A percentile compares a stretch with the other conserved stretches of the same genome.
These are phyloP conservation scores for Spinus olivaceus DNA, from an alignment of 2,797 vertebrate species.

Conservation along the genomic window DNA sequence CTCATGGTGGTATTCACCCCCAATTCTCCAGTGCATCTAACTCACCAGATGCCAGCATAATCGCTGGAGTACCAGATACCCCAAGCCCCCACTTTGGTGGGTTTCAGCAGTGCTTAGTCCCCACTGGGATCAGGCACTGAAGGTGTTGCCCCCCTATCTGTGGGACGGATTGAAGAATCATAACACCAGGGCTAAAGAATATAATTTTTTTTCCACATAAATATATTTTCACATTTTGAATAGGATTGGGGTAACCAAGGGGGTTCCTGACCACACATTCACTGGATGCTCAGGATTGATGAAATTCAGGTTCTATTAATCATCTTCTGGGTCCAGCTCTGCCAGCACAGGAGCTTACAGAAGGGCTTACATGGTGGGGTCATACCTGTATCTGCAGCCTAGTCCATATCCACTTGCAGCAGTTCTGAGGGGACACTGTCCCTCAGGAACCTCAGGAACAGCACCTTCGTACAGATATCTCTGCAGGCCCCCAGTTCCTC, in stretches of 20 bases:
- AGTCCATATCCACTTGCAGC: not conserved
- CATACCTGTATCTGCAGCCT: not conserved
- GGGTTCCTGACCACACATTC: not conserved
- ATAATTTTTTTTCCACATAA: not conserved
- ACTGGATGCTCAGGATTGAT: not conserved
- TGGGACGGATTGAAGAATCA: not conserved
- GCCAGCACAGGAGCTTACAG: too few relatives aligned
- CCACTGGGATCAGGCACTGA: not conserved
- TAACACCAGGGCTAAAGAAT: not conserved
- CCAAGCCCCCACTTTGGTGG: rapidly evolving
- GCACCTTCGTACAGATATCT: rapidly evolving
- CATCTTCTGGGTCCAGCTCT: not conserved
- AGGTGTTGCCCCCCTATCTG: rapidly evolving
- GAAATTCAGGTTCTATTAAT: not conserved
- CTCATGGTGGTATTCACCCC: not conserved
- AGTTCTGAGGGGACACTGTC: not conserved
- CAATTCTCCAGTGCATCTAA: not conserved
- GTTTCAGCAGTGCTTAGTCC: not conserved
- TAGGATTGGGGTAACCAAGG: not conserved
- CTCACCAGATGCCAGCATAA: not conserved
- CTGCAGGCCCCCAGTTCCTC: rapidly evolving
- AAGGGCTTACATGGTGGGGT: rapidly evolving
- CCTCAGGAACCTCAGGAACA: not conserved
- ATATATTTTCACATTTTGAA: not conserved
- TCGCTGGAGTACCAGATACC: not conserved